Evolutionary conservation across 2,888 invertebrate species (phyloP).

Genomic region (Platypus cylindrus): DNA sequence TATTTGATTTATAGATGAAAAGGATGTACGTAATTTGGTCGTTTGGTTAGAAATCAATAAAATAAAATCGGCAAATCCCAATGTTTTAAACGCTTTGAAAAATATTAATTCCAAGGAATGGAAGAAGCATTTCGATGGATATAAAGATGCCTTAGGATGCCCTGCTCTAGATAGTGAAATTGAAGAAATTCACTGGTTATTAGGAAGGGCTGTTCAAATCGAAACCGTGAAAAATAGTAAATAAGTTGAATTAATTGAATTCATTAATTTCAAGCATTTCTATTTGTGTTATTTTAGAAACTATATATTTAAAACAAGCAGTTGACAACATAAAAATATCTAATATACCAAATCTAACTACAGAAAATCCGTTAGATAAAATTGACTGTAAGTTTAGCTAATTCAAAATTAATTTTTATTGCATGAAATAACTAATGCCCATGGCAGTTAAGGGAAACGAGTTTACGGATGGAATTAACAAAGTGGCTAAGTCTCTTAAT

Average conservation of each 20-base stretch:
- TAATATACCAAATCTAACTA: slow-evolving; percentile 58
- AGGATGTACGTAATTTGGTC: slow-evolving; percentile 65
- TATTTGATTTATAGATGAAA: slow-evolving; percentile 51
- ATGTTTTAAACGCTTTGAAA: slow-evolving; percentile 63
- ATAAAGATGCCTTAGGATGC: slow-evolving; percentile 63
- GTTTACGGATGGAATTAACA: slow-evolving; percentile 70
- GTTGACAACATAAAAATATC: slow-evolving; percentile 46
- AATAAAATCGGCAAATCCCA: slow-evolving; percentile 75
- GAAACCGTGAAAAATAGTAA: slow-evolving; percentile 72
- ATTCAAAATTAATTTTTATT: slow-evolving; percentile 2
- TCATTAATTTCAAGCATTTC: slow-evolving; percentile 6
- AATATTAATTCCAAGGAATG: slow-evolving; percentile 54
- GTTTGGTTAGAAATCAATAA: slow-evolving; percentile 91
- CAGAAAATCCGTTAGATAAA: slow-evolving; percentile 73
- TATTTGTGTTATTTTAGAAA: slow-evolving; percentile 39
- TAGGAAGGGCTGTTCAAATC: slow-evolving; percentile 69
- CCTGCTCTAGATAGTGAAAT: slow-evolving; percentile 46
- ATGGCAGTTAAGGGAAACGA: slow-evolving; percentile 70
- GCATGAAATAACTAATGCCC: neutral
- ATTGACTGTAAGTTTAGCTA: slow-evolving; percentile 70
- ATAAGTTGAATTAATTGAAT: slow-evolving; percentile 7
- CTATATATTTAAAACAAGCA: slow-evolving; percentile 56
- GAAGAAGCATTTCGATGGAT: slow-evolving; percentile 57
- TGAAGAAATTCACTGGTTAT: slow-evolving; percentile 74
- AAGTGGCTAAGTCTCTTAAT: slow-evolving; percentile 65